These are phyloP conservation scores for Pollachius pollachius DNA, from an alignment of 2,113 vertebrate genomes.

Conservation along the genomic window DNA sequence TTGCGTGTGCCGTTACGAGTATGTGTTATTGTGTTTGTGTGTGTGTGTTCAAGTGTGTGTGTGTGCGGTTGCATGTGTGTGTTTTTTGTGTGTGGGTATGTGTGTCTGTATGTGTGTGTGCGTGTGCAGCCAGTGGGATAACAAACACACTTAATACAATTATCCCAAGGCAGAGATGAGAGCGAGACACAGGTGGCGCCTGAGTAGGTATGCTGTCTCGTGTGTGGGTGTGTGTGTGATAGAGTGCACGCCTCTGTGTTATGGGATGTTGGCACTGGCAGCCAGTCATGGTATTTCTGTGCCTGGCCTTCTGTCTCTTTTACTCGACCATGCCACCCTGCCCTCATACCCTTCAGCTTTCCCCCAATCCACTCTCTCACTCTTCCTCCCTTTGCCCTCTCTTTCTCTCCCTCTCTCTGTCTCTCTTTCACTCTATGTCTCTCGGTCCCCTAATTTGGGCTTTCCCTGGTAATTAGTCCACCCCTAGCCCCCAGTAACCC, in stretches of 20 bases:
- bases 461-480: conserved; percentile 63
- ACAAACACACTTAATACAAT: conserved; percentile 67
- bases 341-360: conserved; percentile 40
- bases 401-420: conserved; percentile 45
- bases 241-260: conserved; percentile 16
- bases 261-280: conserved; percentile 62
- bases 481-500: conserved; percentile 36
- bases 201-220: conserved; percentile 42
- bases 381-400: conserved; percentile 14
- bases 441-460: conserved; percentile 56
- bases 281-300: conserved; percentile 68
- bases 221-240: conserved; percentile 25
- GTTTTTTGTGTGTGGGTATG: conserved; percentile 12
- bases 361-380: conserved; percentile 10
- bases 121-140: conserved; percentile 44
- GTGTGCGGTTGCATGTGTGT: conserved; percentile 17
- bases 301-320: conserved; percentile 40
- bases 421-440: conserved; percentile 40
- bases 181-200: conserved; percentile 50
- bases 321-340: conserved; percentile 12
- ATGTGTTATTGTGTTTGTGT: neutral
- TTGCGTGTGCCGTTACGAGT: no score
- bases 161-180: conserved; percentile 51
- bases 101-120: conserved; percentile 35
- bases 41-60: neutral